These are phyloP conservation scores for Python bivittatus DNA, from an alignment of 2,113 vertebrate genomes.

Conservation along the genomic window DNA sequence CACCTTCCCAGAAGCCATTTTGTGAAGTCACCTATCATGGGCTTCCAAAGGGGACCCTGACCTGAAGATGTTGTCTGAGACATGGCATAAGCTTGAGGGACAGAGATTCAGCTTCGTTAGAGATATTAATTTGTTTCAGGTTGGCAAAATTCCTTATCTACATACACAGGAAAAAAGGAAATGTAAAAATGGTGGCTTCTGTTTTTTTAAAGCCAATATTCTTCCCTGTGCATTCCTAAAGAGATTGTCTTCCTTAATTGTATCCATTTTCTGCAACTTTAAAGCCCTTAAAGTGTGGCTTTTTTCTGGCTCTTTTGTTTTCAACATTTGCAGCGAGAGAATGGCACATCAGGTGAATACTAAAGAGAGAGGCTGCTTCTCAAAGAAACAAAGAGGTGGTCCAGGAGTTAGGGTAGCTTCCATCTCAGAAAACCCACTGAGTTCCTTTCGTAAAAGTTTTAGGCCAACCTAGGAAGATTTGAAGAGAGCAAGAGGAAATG, in stretches of 20 bases:
- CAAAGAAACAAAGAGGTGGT: slow-evolving; percentile 35
- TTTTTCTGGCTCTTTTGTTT: slow-evolving; percentile 31
- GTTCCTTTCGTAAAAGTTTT: neutral
- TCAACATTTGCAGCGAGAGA: slow-evolving; percentile 25
- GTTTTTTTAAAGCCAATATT: neutral
- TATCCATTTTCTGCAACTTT: slow-evolving; percentile 29
- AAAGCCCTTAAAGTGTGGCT: slow-evolving; percentile 41
- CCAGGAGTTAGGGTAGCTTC: neutral
- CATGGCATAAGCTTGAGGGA: neutral
- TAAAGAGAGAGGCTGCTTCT: slow-evolving; percentile 44
- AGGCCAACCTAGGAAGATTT: neutral
- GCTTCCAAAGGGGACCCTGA: neutral
- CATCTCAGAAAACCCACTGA: neutral
- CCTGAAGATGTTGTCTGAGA: neutral
- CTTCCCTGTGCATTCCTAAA: slow-evolving; percentile 15
- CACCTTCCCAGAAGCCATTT: neutral
- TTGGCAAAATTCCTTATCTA: neutral
- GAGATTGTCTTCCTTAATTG: slow-evolving; percentile 22
- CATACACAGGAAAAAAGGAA: neutral
- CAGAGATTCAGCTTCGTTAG: neutral
- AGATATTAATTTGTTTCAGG: neutral
- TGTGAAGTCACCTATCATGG: neutral
- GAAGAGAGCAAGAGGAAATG: neutral
- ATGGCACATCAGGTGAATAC: slow-evolving; percentile 23
- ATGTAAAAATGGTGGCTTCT: neutral